Percentiles rank a stretch among this genome's conserved stretches.
These are phyloP conservation scores for Chondrilla cf. caribensis DNA, from an alignment of 37 sponge, comb jelly and placozoan genomes.

Conservation along the genomic window DNA sequence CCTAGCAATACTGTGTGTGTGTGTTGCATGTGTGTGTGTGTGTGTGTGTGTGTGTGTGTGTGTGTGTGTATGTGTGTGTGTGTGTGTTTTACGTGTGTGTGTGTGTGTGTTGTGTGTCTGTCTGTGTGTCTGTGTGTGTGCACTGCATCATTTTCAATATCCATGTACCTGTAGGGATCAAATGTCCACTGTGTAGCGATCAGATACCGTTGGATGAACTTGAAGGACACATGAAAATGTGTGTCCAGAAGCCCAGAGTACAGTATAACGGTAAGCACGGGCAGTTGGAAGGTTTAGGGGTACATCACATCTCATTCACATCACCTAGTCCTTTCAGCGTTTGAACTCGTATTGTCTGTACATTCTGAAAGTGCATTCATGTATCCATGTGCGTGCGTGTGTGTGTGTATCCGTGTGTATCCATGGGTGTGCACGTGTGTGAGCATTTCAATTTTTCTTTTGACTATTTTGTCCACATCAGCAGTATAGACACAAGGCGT, in stretches of 20 bases:
- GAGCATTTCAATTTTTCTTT: no score
- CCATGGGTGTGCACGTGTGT: no score
- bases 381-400: no score
- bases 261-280: slow-evolving; percentile 52
- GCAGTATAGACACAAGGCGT: no score
- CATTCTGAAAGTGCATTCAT: not conserved
- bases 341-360: no score
- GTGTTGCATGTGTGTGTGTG: slow-evolving; percentile 43
- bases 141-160: no score
- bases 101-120: not conserved
- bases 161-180: slow-evolving; percentile 36
- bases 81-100: not conserved
- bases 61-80: slow-evolving; percentile 25
- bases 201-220: slow-evolving; percentile 57
- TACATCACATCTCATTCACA: no score
- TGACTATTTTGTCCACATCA: not conserved
- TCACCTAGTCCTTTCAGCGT: no score
- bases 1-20: no score
- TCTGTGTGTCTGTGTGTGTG: no score
- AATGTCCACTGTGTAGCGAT: slow-evolving; percentile 74
- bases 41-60: slow-evolving; percentile 37
- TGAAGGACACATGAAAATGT: slow-evolving; percentile 57
- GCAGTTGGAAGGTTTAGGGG: no score
- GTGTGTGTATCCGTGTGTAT: no score
- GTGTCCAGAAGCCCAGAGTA: slow-evolving; percentile 62